phyloP scores from a whole-genome alignment of 2,113 vertebrate genomes.

The Scolopax mira region DNA sequence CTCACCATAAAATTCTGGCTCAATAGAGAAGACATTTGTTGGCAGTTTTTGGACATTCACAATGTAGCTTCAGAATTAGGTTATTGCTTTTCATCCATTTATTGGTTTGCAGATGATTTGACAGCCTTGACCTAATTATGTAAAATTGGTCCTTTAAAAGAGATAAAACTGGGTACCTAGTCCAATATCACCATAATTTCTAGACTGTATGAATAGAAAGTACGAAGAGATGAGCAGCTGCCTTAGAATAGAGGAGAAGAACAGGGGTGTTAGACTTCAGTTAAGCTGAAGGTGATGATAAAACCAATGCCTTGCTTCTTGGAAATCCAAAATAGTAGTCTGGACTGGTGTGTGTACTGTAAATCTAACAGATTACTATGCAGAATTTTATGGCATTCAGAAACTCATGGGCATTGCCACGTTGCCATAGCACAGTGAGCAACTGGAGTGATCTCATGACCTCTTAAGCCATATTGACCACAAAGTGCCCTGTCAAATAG shows the following conservation, averaged over 20 bases:
- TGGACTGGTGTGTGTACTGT: not conserved
- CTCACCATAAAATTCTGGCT: not conserved
- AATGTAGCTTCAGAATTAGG: not conserved
- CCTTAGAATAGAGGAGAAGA: not conserved
- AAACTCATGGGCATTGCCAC: not conserved
- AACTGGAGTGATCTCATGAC: not conserved
- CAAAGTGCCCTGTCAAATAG: not conserved
- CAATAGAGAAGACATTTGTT: not conserved
- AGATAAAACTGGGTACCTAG: not conserved
- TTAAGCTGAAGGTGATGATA: not conserved
- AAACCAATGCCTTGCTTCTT: not conserved
- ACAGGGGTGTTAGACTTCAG: not conserved
- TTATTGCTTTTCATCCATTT: not conserved
- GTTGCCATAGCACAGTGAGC: not conserved
- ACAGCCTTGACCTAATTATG: not conserved
- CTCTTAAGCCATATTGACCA: not conserved
- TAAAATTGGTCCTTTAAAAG: not conserved
- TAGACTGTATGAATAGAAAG: not conserved
- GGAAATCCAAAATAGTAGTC: not conserved
- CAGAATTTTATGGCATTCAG: not conserved
- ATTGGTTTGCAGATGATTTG: not conserved
- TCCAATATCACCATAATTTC: not conserved
- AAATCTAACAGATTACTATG: not conserved
- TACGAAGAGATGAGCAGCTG: not conserved
- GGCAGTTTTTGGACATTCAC: not conserved